A percentile compares a stretch with the other conserved stretches of the same genome.
Conservation (phyloP, 2,797 vertebrate species). For the Rhinophrynus dorsalis region DNA sequence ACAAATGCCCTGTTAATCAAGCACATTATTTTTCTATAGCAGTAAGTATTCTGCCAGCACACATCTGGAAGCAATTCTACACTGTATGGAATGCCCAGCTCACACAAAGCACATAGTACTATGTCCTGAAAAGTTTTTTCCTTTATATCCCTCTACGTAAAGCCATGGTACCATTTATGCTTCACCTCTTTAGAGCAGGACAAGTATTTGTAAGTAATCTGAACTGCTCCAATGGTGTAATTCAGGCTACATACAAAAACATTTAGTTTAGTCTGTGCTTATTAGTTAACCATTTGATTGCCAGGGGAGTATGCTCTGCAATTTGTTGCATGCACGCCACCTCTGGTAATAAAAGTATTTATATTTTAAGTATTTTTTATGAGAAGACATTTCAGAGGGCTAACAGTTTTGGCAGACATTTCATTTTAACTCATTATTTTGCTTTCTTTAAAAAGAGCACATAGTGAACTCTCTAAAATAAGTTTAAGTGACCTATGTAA, state of each 20-base stretch:
- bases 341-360: too few relatives aligned
- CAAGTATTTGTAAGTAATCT: slow-evolving; percentile 12
- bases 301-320: too few relatives aligned
- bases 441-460: not conserved
- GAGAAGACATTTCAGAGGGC: too few relatives aligned
- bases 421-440: not conserved
- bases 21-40: slow-evolving; percentile 46
- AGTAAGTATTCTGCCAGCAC: slow-evolving; percentile 39
- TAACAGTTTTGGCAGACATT: not conserved
- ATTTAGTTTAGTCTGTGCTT: not conserved
- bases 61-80: slow-evolving; percentile 47
- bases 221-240: not conserved
- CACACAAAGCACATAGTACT: slow-evolving; percentile 33
- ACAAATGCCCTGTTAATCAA: slow-evolving; percentile 47
- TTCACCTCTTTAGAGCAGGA: not conserved
- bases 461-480: too few relatives aligned
- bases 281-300: too few relatives aligned
- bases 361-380: too few relatives aligned
- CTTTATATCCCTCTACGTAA: slow-evolving; percentile 2
- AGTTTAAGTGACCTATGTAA: too few relatives aligned
- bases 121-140: not conserved
- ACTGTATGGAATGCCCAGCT: slow-evolving; percentile 37
- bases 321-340: too few relatives aligned
- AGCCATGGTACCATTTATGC: not conserved
- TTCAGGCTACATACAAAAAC: not conserved